Conservation (phyloP, 1,140 invertebrate species). For the Leptestheria dahalacensis region DNA sequence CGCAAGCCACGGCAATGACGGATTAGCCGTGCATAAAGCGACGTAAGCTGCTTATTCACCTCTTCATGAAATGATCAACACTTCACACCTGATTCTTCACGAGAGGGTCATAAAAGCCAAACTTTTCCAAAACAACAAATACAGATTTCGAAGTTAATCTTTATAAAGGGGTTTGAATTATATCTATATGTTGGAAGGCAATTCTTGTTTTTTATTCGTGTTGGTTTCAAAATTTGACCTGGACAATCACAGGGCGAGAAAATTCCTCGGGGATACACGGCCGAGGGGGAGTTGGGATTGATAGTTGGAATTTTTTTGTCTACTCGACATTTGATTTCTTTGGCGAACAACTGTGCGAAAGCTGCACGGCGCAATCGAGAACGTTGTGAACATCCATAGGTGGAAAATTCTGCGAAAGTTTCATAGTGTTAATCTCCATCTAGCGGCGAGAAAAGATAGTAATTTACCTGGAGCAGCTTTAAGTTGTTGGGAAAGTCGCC, state of each 20-base stretch:
- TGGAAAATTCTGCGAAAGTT: constrained; percentile 45
- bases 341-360: constrained; percentile 4
- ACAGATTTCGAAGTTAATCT: too few species aligned
- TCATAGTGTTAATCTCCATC: not conserved
- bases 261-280: too few species aligned
- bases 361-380: constrained; percentile 25
- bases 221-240: too few species aligned
- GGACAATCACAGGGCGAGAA: too few species aligned
- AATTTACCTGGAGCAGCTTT: constrained; percentile 63
- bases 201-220: too few species aligned
- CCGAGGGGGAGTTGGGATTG: too few species aligned
- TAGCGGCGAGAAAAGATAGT: constrained; percentile 5
- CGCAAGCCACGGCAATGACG: not conserved
- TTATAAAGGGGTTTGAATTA: too few species aligned
- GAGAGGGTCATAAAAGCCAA: too few species aligned
- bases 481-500: constrained; percentile 84
- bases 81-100: not conserved
- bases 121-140: too few species aligned
- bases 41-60: not conserved
- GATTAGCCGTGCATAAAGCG: not conserved
- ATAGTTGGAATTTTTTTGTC: not conserved
- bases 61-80: not conserved
- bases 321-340: not conserved
- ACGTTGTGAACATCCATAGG: constrained; percentile 54
- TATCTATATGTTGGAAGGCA: too few species aligned